A percentile compares a stretch with the other conserved stretches of the same genome.
Conservation (phyloP, 2,113 vertebrate genomes). For the Paralichthys olivaceus region DNA sequence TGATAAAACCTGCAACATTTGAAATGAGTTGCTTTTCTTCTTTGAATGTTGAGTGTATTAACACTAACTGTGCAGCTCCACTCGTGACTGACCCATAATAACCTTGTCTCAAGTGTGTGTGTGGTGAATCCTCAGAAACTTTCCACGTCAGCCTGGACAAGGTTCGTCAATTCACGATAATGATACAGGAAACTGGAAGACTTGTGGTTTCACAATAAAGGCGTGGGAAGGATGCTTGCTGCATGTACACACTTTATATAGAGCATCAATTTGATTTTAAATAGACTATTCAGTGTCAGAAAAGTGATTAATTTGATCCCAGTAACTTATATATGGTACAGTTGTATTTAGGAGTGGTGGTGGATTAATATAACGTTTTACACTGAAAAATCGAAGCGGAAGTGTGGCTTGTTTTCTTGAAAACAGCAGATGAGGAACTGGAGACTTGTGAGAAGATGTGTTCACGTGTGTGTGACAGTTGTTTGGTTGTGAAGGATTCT, state of each 20-base stretch:
- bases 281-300: neutral
- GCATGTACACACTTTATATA: neutral
- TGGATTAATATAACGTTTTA: neutral
- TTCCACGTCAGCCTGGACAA: slow-evolving; percentile 37
- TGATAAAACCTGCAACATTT: too few species aligned
- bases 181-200: neutral
- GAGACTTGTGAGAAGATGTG: neutral
- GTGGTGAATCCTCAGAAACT: neutral
- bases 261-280: neutral
- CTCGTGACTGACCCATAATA: too few species aligned
- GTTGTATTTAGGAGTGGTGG: too few species aligned
- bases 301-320: neutral
- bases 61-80: too few species aligned
- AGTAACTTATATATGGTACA: neutral
- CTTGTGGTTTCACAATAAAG: slow-evolving; percentile 37
- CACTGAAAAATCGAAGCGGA: slow-evolving; percentile 38
- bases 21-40: too few species aligned
- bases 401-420: neutral
- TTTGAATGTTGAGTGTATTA: too few species aligned
- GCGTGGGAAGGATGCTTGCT: neutral
- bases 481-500: neutral
- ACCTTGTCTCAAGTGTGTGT: neutral
- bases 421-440: neutral
- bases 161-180: neutral
- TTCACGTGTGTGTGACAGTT: neutral